Evolutionary conservation across 2,113 vertebrate species (phyloP).

Genomic region (Pelvicachromis taeniatus): DNA sequence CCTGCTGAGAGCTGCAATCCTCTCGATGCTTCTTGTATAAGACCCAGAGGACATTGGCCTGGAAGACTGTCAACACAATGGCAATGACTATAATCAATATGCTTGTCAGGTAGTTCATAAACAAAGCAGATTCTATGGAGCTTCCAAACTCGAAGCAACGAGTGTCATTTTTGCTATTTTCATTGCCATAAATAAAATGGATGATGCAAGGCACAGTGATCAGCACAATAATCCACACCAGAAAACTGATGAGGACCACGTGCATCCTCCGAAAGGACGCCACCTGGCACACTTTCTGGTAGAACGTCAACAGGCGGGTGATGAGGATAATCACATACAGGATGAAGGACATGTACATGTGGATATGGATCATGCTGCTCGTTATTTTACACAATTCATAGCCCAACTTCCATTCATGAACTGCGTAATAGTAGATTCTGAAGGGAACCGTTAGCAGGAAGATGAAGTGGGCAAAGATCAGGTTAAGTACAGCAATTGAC

Average conservation of each 20-base stretch:
- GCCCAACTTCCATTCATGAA: slow-evolving; percentile 57
- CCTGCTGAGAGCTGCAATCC: slow-evolving; percentile 75
- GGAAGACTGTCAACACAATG: slow-evolving; percentile 65
- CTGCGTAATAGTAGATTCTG: slow-evolving; percentile 79
- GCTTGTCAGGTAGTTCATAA: slow-evolving; percentile 76
- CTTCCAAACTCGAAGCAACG: slow-evolving; percentile 80
- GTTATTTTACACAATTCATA: slow-evolving; percentile 71
- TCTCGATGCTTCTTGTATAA: slow-evolving; percentile 61
- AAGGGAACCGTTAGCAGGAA: slow-evolving; percentile 88
- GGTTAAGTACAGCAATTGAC: slow-evolving; percentile 82
- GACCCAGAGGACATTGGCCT: slow-evolving; percentile 69
- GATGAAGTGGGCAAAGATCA: slow-evolving; percentile 81
- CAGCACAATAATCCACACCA: slow-evolving; percentile 75
- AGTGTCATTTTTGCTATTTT: fast-evolving
- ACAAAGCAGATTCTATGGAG: neutral
- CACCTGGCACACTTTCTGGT: slow-evolving; percentile 68
- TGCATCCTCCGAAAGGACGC: slow-evolving; percentile 78
- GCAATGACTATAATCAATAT: slow-evolving; percentile 49
- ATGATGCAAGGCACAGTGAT: slow-evolving; percentile 60
- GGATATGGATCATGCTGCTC: slow-evolving; percentile 86
- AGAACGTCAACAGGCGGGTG: slow-evolving; percentile 78
- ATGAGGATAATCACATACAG: slow-evolving; percentile 84
- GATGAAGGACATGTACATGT: slow-evolving; percentile 88
- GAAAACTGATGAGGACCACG: slow-evolving; percentile 64
- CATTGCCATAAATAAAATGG: slow-evolving; percentile 65